These are phyloP conservation scores for Indri indri DNA, from an alignment of 2,113 vertebrate species.

Conservation along the genomic window DNA sequence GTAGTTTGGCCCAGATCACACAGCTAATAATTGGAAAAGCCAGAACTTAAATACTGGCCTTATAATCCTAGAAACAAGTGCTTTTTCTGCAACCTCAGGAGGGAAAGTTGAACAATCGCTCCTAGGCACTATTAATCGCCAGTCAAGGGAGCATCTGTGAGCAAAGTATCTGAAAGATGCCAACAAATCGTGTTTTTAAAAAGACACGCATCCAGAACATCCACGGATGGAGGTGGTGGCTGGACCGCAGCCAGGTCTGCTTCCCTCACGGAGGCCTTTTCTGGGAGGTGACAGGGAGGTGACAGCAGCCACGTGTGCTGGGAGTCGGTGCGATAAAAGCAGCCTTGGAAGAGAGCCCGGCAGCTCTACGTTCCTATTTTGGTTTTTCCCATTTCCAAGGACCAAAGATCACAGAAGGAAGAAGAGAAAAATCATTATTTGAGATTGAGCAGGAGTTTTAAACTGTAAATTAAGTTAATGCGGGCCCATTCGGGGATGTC, in stretches of 20 bases:
- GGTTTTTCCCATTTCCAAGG: conserved; percentile 34
- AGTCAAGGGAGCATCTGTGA: neutral
- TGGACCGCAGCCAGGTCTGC: neutral
- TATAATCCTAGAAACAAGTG: too few relatives aligned
- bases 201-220: neutral
- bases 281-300: neutral
- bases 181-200: neutral
- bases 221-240: neutral
- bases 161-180: neutral
- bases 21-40: neutral
- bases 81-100: neutral
- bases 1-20: neutral
- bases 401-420: conserved; percentile 19
- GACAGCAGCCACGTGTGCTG: neutral
- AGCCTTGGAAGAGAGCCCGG: conserved; percentile 39
- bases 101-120: neutral
- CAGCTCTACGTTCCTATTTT: neutral
- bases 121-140: neutral
- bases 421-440: conserved; percentile 28
- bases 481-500: neutral
- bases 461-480: neutral
- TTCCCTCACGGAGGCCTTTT: neutral
- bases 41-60: neutral
- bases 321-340: neutral
- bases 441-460: conserved; percentile 32